A percentile compares a stretch with the other conserved stretches of the same genome.
Conservation (phyloP, 1,140 invertebrate genomes). For the Teleogryllus occipitalis region DNA sequence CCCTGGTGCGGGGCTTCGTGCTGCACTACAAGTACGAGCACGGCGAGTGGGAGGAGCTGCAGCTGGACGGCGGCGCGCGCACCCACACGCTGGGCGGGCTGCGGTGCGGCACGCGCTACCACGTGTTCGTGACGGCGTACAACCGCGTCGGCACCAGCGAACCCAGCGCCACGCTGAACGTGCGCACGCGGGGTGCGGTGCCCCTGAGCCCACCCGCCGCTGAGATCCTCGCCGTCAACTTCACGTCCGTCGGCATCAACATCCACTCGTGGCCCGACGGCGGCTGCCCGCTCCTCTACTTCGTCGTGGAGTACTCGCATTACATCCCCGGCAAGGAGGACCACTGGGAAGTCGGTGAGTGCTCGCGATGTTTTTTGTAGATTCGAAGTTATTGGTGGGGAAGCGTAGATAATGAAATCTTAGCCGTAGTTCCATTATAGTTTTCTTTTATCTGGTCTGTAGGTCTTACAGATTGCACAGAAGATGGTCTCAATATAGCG, state of each 20-base stretch:
- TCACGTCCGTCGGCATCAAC: constrained; percentile 28
- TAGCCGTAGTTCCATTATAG: background rate
- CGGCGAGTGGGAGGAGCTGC: constrained; percentile 39
- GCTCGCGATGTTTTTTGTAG: background rate
- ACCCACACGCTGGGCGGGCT: constrained; percentile 38
- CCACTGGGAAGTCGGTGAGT: constrained; percentile 21
- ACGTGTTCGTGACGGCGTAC: constrained; percentile 38
- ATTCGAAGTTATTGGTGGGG: background rate
- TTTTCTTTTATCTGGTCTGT: no score
- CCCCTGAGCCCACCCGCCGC: constrained; percentile 37
- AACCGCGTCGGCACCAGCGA: constrained; percentile 38
- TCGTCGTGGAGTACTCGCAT: constrained; percentile 44
- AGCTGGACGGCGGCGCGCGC: constrained; percentile 26
- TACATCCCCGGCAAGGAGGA: background rate
- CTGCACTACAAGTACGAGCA: constrained; percentile 40
- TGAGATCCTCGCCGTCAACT: constrained; percentile 12
- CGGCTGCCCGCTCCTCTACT: constrained; percentile 49
- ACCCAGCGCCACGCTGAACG: constrained; percentile 32
- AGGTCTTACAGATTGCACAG: no score
- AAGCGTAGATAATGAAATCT: background rate
- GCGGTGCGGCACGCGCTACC: constrained; percentile 43
- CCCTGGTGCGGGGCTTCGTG: constrained; percentile 36
- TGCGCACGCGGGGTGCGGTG: constrained; percentile 11
- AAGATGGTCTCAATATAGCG: no score
- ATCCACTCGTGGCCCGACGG: constrained; percentile 40